A percentile compares a stretch with the other conserved stretches of the same genome.
Evolutionary conservation across 2,113 vertebrate genomes (phyloP).

Genomic region (Thamnophis sirtalis): DNA sequence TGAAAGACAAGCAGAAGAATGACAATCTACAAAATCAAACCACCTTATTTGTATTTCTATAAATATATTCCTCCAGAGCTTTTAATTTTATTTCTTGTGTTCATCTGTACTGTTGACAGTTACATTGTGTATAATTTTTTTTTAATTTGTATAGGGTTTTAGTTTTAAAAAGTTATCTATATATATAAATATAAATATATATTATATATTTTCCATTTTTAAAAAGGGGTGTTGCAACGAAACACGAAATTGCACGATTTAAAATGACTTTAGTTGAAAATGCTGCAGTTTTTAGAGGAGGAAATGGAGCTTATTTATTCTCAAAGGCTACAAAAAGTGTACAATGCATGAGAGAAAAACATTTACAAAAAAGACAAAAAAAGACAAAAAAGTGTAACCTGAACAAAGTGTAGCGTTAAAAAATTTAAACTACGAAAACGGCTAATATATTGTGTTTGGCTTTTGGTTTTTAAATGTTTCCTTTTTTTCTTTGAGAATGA

Average conservation of each 20-base stretch:
- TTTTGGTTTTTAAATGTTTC: conserved; percentile 76
- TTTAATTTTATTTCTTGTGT: conserved; percentile 83
- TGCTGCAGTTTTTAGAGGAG: conserved; percentile 91
- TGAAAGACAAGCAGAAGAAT: conserved; percentile 57
- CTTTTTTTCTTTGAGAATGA: conserved; percentile 77
- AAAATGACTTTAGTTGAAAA: conserved; percentile 76
- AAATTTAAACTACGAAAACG: conserved; percentile 67
- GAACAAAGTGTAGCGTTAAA: conserved; percentile 79
- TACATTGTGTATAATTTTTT: conserved; percentile 84
- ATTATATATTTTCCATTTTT: conserved; percentile 63
- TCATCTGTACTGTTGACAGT: conserved; percentile 88
- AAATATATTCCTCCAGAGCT: conserved; percentile 72
- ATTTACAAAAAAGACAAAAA: conserved; percentile 70
- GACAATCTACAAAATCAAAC: conserved; percentile 67
- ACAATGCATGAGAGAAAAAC: conserved; percentile 79
- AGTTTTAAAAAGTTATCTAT: conserved; percentile 75
- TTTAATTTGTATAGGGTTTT: conserved; percentile 74
- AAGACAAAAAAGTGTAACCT: conserved; percentile 73
- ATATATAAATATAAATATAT: conserved; percentile 76
- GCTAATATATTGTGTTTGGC: conserved; percentile 96
- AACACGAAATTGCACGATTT: conserved; percentile 76
- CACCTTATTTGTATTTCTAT: conserved; percentile 76
- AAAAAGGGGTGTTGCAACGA: conserved; percentile 77
- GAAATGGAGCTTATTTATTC: conserved; percentile 79
- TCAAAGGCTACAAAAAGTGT: conserved; percentile 78